Conservation (phyloP, 2,797 vertebrate genomes). For the Acomys russatus region DNA sequence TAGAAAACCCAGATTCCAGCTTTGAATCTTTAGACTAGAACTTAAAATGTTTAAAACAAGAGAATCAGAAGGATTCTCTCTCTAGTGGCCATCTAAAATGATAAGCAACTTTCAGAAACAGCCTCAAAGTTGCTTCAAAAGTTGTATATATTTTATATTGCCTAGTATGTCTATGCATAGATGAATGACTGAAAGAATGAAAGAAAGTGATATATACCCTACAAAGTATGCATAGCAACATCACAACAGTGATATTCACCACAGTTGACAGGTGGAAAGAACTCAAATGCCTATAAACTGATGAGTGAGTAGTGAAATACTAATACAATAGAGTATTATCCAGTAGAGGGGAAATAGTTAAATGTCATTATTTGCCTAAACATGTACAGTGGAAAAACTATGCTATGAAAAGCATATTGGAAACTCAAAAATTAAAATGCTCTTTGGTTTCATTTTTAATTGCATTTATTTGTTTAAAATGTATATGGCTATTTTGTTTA, state of each 20-base stretch:
- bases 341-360: background rate
- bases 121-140: background rate
- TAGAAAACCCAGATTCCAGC: background rate
- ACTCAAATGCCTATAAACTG: background rate
- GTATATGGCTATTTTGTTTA: background rate
- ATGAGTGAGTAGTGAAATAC: background rate
- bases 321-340: background rate
- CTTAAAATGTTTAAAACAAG: background rate
- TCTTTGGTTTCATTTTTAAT: background rate
- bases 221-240: background rate
- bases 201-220: background rate
- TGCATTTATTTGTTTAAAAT: background rate
- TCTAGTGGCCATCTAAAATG: background rate
- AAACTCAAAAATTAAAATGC: background rate
- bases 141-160: background rate
- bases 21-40: background rate
- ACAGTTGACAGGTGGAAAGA: background rate
- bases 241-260: background rate
- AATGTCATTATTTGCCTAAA: background rate
- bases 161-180: background rate
- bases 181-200: background rate
- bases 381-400: background rate
- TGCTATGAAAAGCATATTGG: background rate
- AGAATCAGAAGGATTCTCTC: background rate
- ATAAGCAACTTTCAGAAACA: background rate